Evolutionary conservation across 2,113 vertebrate species (phyloP).

Genomic region (Mirounga angustirostris): DNA sequence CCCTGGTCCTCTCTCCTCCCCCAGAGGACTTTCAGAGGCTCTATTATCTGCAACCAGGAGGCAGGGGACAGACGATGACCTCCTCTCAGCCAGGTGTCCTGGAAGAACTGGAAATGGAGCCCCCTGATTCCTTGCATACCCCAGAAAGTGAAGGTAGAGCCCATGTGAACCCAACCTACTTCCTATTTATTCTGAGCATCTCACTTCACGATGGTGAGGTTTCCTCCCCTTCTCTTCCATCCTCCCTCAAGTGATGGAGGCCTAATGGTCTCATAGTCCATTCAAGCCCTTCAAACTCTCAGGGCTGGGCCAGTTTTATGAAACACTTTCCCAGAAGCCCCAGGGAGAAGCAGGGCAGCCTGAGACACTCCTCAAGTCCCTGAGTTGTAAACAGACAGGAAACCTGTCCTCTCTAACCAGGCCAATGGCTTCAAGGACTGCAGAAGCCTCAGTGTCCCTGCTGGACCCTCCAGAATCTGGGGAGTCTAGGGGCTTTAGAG

Average conservation of each 20-base stretch:
- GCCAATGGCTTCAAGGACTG: neutral
- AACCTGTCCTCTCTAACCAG: neutral
- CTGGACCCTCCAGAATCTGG: neutral
- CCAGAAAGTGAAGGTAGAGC: neutral
- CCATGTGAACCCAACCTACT: neutral
- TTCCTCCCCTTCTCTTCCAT: neutral
- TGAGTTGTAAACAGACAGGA: neutral
- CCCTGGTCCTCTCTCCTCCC: neutral
- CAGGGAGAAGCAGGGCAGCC: neutral
- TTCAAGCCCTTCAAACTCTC: neutral
- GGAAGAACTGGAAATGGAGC: neutral
- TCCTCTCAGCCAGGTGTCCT: neutral
- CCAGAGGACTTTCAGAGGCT: neutral
- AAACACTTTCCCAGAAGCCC: conserved; percentile 35
- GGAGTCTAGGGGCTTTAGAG: neutral
- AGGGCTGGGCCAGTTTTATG: neutral
- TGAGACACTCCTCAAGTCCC: neutral
- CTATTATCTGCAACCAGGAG: neutral
- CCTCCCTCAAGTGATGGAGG: neutral
- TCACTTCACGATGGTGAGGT: neutral
- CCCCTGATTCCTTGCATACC: neutral
- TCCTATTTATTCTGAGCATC: neutral
- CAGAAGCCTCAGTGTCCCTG: neutral
- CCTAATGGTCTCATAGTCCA: neutral
- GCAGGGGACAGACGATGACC: neutral